A percentile compares a stretch with the other conserved stretches of the same genome.
phyloP scores from a whole-genome alignment of 23 tunicate genomes.

The Ascidia mentula region DNA sequence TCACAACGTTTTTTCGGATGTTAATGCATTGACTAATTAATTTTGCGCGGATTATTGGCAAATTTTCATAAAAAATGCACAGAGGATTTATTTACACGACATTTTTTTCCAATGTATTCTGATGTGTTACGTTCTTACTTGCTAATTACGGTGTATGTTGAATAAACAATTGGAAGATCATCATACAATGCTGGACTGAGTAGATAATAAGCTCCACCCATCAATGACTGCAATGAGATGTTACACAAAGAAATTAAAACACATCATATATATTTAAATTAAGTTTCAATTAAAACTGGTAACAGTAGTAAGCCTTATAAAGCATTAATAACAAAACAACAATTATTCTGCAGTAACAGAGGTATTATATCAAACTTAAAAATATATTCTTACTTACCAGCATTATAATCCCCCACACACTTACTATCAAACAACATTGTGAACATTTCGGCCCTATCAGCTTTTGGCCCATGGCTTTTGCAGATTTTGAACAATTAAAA shows the following conservation, averaged over 20 bases:
- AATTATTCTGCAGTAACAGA: not conserved
- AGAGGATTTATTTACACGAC: too few relatives aligned
- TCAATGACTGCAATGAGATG: not conserved
- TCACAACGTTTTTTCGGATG: too few relatives aligned
- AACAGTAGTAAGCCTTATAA: not conserved
- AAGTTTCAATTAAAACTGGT: not conserved
- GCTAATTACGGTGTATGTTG: not conserved
- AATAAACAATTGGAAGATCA: not conserved
- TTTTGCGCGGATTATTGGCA: too few relatives aligned
- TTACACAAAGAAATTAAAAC: too few relatives aligned
- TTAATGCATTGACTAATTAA: too few relatives aligned
- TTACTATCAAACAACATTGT: conserved; percentile 18
- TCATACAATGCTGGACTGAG: conserved; percentile 14
- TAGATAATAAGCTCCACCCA: conserved; percentile 3
- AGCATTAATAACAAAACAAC: not conserved
- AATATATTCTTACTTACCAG: too few relatives aligned
- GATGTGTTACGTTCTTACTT: not conserved
- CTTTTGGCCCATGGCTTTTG: conserved; percentile 10
- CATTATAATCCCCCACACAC: conserved; percentile 31
- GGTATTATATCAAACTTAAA: not conserved
- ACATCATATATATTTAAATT: too few relatives aligned
- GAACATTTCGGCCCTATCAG: conserved; percentile 33
- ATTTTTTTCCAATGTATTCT: too few relatives aligned
- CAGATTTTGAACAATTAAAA: not conserved
- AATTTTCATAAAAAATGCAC: too few relatives aligned